Evolutionary conservation across 2,797 vertebrate genomes (phyloP), one percentile per base, ranked within the genome.

Genomic region (Pangasius mekongensis): DNA sequence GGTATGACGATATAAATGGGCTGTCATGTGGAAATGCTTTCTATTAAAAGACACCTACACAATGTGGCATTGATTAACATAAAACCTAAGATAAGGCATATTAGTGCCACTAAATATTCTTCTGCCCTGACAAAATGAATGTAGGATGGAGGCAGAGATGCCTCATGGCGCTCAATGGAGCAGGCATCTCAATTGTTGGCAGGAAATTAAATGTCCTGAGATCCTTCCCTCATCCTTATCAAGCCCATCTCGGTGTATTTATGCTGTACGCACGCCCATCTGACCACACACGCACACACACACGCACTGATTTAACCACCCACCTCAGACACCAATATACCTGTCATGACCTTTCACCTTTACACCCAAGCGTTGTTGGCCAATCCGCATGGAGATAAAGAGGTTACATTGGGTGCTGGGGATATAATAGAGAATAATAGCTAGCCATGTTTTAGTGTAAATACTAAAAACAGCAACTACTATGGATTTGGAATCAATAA

Each of bases 371-470:
- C n/a, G 20, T 27, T 84, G 47, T 60, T 20, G 27, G 24, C 62
- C 62, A 87, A 33, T 88, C 73, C 24, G 39, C 20, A 43, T 20
- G 30, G 80, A 88, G 39, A 83, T 58, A 33, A 73, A 62, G 43
- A 6, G n/a, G 36, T 66, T 83, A 82, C 54, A 83, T 3, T 16
- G 58, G 27, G 16, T 66, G 39, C 36, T 64, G 60, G 24, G 56
- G 66, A 64, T 86, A 74, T 62, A 39, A 92, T 88, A 93, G 94
- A 96, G 95, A 95, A 95, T 94, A 94, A 95, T 94, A 92, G 92
- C 93, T 93, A 94, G 93, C 93, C 94, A 20, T 20, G 8, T 47
- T 83, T 83, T 64, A 94, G 94, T 95, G 95, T 93, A 95, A 92
- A 92, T 78, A 86, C 87, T 91, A 95, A 94, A 94, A 91, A 91